Conservation (phyloP, 1,140 invertebrate species). For the Penaeus vannamei region DNA sequence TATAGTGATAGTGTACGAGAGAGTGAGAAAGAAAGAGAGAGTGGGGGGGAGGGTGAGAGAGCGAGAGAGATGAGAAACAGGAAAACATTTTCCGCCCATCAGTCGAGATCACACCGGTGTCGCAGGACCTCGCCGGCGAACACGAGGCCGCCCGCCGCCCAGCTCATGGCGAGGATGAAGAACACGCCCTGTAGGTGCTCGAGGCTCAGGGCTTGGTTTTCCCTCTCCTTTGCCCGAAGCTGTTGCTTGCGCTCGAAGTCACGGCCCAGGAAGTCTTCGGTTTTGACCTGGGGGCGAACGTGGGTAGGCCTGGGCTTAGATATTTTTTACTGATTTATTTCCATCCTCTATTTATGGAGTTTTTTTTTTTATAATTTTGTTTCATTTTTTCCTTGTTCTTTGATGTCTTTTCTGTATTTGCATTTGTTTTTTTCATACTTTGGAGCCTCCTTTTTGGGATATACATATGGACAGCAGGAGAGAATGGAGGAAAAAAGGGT, state of each 20-base stretch:
- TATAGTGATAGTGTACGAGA: no score
- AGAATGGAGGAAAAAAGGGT: no score
- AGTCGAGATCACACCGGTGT: not conserved
- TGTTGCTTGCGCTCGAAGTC: slow-evolving; percentile 9
- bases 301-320: not conserved
- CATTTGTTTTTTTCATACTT: no score
- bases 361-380: no score
- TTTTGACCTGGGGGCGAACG: not conserved
- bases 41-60: no score
- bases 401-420: no score
- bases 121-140: not conserved
- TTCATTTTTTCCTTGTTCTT: no score
- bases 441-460: no score
- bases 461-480: no score
- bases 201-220: not conserved
- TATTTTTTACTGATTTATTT: not conserved
- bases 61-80: no score
- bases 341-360: not conserved
- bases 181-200: slow-evolving; percentile 13
- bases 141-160: not conserved
- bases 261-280: slow-evolving; percentile 11
- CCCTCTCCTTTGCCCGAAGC: not conserved
- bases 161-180: slow-evolving; percentile 28
- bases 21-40: no score
- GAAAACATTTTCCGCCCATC: not conserved